Percentiles rank a stretch among this genome's conserved stretches.
Conservation (phyloP, 2,888 invertebrate species). For the Alentia gelatinosa region DNA sequence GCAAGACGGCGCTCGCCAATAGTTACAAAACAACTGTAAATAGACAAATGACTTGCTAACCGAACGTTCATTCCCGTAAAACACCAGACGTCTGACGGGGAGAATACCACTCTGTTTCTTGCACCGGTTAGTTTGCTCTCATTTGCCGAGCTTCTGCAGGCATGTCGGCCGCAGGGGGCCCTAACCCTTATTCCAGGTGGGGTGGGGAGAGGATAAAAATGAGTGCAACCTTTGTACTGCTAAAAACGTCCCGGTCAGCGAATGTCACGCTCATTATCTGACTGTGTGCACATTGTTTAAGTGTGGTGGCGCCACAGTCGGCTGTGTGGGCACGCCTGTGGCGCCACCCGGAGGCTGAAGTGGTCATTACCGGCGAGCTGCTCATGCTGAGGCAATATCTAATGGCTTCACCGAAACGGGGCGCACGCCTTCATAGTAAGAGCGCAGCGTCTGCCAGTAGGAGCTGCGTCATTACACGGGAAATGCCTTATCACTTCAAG, state of each 20-base stretch:
- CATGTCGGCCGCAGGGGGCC: background rate
- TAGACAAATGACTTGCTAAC: slow-evolving; percentile 1
- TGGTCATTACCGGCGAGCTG: background rate
- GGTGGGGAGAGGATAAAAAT: background rate
- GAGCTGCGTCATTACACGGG: too few species aligned
- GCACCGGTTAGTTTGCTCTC: background rate
- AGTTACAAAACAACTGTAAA: background rate
- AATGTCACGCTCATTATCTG: background rate
- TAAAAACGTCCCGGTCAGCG: background rate
- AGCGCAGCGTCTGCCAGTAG: too few species aligned
- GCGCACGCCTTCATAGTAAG: too few species aligned
- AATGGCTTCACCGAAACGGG: too few species aligned
- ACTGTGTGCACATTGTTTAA: background rate
- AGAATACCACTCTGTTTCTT: background rate
- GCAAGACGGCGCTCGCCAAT: background rate
- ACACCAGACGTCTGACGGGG: background rate
- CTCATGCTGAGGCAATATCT: background rate
- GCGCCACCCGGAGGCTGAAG: background rate
- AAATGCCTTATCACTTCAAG: too few species aligned
- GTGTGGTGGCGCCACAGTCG: background rate
- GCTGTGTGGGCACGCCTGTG: background rate
- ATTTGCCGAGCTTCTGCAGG: background rate
- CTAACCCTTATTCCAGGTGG: background rate
- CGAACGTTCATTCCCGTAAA: background rate
- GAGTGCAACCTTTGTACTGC: background rate